These are phyloP conservation scores for Andrena fulva DNA, from an alignment of 2,888 invertebrate genomes.

Conservation along the genomic window DNA sequence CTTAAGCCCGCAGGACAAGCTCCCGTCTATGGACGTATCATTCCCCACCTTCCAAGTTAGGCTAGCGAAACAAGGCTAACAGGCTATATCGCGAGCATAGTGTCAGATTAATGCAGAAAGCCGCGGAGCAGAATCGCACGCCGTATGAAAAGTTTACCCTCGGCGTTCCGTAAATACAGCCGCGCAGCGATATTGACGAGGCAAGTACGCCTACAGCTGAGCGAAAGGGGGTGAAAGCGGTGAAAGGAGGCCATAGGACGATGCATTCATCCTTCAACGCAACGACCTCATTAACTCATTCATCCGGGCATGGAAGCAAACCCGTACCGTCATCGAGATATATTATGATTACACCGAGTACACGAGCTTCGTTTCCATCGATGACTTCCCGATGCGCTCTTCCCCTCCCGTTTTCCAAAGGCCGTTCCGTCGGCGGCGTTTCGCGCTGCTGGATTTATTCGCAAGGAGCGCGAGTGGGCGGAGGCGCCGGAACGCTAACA, in stretches of 20 bases:
- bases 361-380: constrained; percentile 18
- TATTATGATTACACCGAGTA: constrained; percentile 29
- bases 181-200: constrained; percentile 3
- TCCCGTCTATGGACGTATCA: background rate
- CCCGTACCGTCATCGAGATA: constrained; percentile 31
- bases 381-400: constrained; percentile 25
- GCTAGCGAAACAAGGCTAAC: background rate
- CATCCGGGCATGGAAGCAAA: constrained; percentile 20
- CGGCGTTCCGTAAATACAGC: constrained; percentile 15
- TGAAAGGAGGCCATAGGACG: background rate
- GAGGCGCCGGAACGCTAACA: background rate
- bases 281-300: constrained; percentile 53
- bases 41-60: background rate
- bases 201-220: background rate
- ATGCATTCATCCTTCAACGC: constrained; percentile 31
- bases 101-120: background rate
- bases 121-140: background rate
- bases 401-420: background rate
- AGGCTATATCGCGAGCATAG: background rate
- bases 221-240: background rate
- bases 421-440: background rate
- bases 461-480: background rate
- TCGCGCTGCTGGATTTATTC: background rate
- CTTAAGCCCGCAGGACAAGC: background rate
- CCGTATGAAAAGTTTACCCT: constrained; percentile 3